phyloP scores from a whole-genome alignment of 1,140 invertebrate genomes.

The Musca vetustissima region DNA sequence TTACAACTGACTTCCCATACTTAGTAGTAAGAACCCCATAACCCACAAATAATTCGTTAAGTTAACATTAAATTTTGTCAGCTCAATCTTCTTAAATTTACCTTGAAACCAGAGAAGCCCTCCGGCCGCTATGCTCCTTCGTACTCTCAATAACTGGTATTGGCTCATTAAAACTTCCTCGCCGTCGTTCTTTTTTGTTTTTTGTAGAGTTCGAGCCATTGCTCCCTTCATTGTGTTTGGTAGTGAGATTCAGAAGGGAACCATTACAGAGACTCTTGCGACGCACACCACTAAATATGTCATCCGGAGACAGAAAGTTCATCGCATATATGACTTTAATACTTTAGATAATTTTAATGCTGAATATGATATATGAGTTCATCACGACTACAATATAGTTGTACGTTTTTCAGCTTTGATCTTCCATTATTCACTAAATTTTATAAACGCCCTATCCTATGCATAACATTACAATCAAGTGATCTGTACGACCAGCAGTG shows the following conservation, averaged over 20 bases:
- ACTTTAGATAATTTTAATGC: too few species aligned
- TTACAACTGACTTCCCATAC: too few species aligned
- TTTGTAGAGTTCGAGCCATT: conserved; percentile 32
- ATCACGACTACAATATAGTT: too few species aligned
- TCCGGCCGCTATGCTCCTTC: conserved; percentile 21
- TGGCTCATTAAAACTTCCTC: conserved; percentile 50
- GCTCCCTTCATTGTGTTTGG: conserved; percentile 21
- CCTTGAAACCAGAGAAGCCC: conserved; percentile 41
- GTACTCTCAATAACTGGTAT: conserved; percentile 21
- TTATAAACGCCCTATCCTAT: too few species aligned
- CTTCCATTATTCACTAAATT: too few species aligned
- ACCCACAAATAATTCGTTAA: too few species aligned
- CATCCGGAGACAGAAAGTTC: conserved; percentile 43
- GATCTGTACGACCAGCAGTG: too few species aligned
- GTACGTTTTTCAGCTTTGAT: too few species aligned
- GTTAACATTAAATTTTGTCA: too few species aligned
- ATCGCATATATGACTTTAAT: conserved; percentile 25
- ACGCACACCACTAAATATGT: conserved; percentile 35
- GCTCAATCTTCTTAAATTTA: conserved; percentile 22
- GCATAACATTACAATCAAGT: too few species aligned
- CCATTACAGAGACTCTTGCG: conserved; percentile 46
- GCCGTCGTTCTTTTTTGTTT: conserved; percentile 45
- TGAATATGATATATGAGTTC: too few species aligned
- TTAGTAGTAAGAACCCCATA: too few species aligned
- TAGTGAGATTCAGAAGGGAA: conserved; percentile 31